Conservation (phyloP, 1,140 invertebrate species). For the Megalopta genalis region DNA sequence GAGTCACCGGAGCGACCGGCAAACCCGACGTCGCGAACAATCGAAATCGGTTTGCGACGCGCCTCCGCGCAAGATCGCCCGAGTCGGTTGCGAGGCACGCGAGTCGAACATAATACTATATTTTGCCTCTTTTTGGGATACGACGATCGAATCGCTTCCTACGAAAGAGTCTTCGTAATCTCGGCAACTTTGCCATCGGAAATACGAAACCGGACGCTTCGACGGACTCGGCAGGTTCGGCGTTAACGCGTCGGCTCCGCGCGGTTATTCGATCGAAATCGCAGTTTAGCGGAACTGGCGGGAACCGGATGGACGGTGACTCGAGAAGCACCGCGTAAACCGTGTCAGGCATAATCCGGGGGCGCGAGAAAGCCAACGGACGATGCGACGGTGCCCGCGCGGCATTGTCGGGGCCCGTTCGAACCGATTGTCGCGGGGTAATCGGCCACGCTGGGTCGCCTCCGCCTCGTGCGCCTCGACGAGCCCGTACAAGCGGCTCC, state of each 20-base stretch:
- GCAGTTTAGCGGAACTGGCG: not conserved
- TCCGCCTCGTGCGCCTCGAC: constrained; percentile 33
- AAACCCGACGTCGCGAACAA: not conserved
- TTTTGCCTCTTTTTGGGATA: no score
- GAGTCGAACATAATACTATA: no score
- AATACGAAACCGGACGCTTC: no score
- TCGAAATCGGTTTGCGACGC: no score
- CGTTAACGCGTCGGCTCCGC: no score
- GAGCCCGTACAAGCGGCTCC: constrained; percentile 29
- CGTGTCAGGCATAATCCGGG: constrained; percentile 56
- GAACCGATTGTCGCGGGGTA: constrained; percentile 47
- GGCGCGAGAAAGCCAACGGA: constrained; percentile 54
- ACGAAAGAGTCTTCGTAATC: no score
- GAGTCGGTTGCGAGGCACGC: no score
- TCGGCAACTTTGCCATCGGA: no score
- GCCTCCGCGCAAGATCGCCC: no score
- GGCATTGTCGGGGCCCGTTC: constrained; percentile 44
- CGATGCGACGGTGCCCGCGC: not conserved
- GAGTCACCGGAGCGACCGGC: constrained; percentile 20
- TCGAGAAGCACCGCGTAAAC: constrained; percentile 49
- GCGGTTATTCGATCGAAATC: no score
- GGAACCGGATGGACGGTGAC: constrained; percentile 6
- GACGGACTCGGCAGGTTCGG: no score
- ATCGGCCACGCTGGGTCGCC: constrained; percentile 45
- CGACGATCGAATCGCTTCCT: no score